Base-by-base conservation (phyloP, 1,140 invertebrate genomes). In the Himalopsyche phryganea region DNA sequence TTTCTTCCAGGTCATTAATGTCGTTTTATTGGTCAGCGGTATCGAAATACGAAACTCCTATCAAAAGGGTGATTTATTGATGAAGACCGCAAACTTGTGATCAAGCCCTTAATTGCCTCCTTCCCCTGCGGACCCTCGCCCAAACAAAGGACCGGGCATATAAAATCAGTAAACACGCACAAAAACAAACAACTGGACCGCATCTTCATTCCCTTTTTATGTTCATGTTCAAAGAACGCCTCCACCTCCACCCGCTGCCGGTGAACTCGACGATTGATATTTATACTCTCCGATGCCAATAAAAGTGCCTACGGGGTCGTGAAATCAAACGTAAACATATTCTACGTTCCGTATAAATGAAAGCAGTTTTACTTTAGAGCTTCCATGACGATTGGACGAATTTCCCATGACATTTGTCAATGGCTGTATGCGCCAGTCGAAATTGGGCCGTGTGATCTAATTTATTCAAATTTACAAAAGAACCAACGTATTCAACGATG, bases 171-270 rank as follows among this genome's bases (percentile, higher is more conserved):
- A 28, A 28, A 28, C 23, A 28, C 23, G 23, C 23, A 58, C 55
- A 40, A 58, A 58, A 58, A 58, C 55, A 58, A 58, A 50, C 55
- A 58, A 58, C 40, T 50, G 15, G 38, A 15, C 46, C 47, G 46
- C 55, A 50, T 50, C 23, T 28, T 28, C 23, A 28, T 28, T 28
- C 23, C 23, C 23, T 28, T 28, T 28, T 28, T 28, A 28, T 28
- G 23, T 42, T 54, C 44, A 19, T 45, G 45, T 54, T 54, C 46
- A 54, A 28, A 28, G 23, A 3, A 9, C 23, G 4, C 23, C 23
- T 28, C 23, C 9, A 3, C 9, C 23, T 28, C n/a, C n/a, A n/a
- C n/a, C n/a, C n/a, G n/a, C n/a, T n/a, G n/a, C 44, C 32, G 38
- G 20, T 14, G 53, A 28, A 15, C 45, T 28, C 9, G 13, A 13